Evolutionary conservation across 2,797 vertebrate genomes (phyloP), one percentile per base, ranked within the genome.

Genomic region (Chaetophractus vellerosus): DNA sequence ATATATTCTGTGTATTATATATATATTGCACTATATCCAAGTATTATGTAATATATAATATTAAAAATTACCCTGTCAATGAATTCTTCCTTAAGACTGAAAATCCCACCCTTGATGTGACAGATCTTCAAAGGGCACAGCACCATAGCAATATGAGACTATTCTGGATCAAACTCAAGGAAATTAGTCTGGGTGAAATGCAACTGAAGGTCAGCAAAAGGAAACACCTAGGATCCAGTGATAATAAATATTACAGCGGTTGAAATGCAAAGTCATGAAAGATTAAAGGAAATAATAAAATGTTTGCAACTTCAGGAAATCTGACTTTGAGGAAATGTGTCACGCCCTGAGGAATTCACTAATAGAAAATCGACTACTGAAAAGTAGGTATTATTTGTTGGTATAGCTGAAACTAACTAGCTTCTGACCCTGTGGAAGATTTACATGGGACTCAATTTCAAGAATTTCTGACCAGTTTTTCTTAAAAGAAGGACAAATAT

Each of bases 261-360:
- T 86, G 59, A 98, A 97, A 96, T 96, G 94, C 78, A 96, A 97
- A 98, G 94, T 96, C 52, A 88, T 48, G 59, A 97, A 88, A 84
- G 97, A 96, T 86, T 76, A 93, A 95, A 96, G 86, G 93, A 91
- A 98, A 97, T 94, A 96, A 97, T 72, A 97, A 96, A 97, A 97
- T 36, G 50, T 66, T 71, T 82, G 93, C 97, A 90, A 96, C 96
- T 97, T 98, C 95, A 97, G 68, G 82, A 63, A 96, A 89, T 81
- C 68, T 97, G 96, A 91, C 90, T 96, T 33, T 94, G 95, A 97
- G 83, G 38, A 80, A 97, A 96, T 74, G 61, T 82, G 81, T n/a
- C 71, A 88, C 83, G 90, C 69, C 69, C 33, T 24, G 38, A 83
- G 96, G 97, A 69, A 94, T 92, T 96, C 82, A 9, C 3, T 85